Base-by-base conservation (phyloP, 2,113 vertebrate genomes). In the Hypocryptadius cinnamomeus region DNA sequence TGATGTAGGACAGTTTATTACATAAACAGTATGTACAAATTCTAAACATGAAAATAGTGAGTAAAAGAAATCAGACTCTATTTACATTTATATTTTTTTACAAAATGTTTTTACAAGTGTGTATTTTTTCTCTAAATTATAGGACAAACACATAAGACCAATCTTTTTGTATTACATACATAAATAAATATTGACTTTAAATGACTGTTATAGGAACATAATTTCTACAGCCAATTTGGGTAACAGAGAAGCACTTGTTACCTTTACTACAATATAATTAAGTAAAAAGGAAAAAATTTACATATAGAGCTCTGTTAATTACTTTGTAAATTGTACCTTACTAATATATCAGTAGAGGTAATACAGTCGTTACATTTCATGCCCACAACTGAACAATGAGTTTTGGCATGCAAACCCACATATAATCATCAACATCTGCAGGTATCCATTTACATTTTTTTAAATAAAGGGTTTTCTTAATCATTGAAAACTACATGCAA, bases 121-220 rank as follows among this genome's bases (percentile, higher is more conserved):
- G 30, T 83, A 88, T 97, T 97, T 97, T 97, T 93, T 90, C 93
- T 97, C 98, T 97, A 97, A 96, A 96, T 94, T 97, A 97, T 74
- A 80, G 65, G 94, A 97, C 98, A 98, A 96, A 98, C 97, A 97
- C 95, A 42, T 93, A 94, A 98, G 98, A 98, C 94, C 95, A 97
- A 97, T 96, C 79, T 87, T 96, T 98, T 96, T 97, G 98, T 97
- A 98, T 98, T 98, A 97, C 98, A 98, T 98, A 98, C 97, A 98
- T 98, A 99, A 99, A 99, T 99, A 99, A 99, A 99, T 99, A 99
- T 97, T 97, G 98, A 98, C 96, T 98, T 98, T 97, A 97, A 98
- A 96, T 97, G 98, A 98, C 95, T 98, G 97, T 95, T 97, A 95
- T 94, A 97, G 96, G 95, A 98, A 97, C 96, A 96, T 97, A 97